Conservation (phyloP, 1,140 invertebrate species). For the Popillia japonica region DNA sequence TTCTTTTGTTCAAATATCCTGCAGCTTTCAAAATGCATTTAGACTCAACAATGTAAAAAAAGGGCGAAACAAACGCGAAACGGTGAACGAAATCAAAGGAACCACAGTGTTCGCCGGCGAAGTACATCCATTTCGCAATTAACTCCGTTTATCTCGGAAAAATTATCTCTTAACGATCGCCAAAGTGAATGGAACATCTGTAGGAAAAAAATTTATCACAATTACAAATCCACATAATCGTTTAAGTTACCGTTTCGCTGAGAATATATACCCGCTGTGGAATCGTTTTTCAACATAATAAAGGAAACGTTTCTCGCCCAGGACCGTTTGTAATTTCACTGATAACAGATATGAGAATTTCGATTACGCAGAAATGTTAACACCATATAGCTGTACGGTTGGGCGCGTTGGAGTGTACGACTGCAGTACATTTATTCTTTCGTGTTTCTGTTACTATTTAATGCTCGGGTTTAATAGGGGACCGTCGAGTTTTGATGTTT, state of each 20-base stretch:
- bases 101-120: background rate
- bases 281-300: slow-evolving; percentile 26
- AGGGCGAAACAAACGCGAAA: background rate
- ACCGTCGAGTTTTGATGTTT: too few relatives aligned
- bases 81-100: background rate
- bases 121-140: slow-evolving; percentile 29
- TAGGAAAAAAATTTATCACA: slow-evolving; percentile 22
- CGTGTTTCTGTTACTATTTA: background rate
- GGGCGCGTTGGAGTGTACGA: background rate
- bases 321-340: slow-evolving; percentile 20
- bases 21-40: background rate
- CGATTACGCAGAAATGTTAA: slow-evolving; percentile 20
- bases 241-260: slow-evolving; percentile 24
- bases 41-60: background rate
- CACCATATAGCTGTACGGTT: background rate
- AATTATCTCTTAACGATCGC: slow-evolving; percentile 30
- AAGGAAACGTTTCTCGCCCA: background rate
- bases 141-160: slow-evolving; percentile 21
- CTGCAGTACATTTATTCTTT: background rate
- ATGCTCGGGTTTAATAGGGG: too few relatives aligned
- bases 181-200: slow-evolving; percentile 27
- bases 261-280: background rate
- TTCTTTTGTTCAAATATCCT: background rate
- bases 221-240: slow-evolving; percentile 33
- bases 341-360: slow-evolving; percentile 33